Base-by-base conservation (phyloP, 2,888 invertebrate species). In the Noctua comes region DNA sequence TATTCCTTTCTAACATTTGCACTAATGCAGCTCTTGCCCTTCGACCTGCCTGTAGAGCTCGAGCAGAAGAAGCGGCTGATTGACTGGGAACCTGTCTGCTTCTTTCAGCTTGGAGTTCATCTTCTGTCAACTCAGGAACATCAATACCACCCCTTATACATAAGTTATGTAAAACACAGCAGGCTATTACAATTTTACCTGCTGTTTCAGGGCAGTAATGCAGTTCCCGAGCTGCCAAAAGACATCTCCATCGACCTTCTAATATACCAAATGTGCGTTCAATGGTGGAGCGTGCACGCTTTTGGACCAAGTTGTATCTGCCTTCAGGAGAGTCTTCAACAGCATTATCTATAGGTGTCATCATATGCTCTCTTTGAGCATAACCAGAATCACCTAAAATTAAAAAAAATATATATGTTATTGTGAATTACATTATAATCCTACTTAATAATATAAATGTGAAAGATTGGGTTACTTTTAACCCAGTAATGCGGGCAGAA, bases 301-400 rank as follows among this genome's bases (percentile, higher is more conserved):
- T 51, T 69, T 69, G 51, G 31, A 51, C 7, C 16, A 36, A 69
- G 24, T 69, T 51, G 13, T 36, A 69, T 24, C 48, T 31, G 7
- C 68, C 51, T 36, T 69, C 68, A 7, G 68, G 68, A 64, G 64
- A 64, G 21, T 64, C 36, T 24, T 36, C 36, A 36, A 64, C 64
- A 21, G 36, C 36, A 64, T 64, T 64, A 64, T 36, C 64, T 64
- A 64, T 11, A 64, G 64, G 64, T 36, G 10, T 36, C 36, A 64
- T 64, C 64, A 64, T 64, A 36, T 57, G n/a, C 57, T 57, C 57
- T n/a, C 36, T 36, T 36, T 1, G 64, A 36, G 64, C 36, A 64
- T 64, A 64, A 36, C 64, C 51, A 69, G 68, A 69, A 69, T 69
- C 68, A 69, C 68, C 68, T 69, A 36, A 51, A 69, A 69, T 51